Evolutionary conservation across 2,797 vertebrate species (phyloP).

Genomic region (Phoxinus dragarum): DNA sequence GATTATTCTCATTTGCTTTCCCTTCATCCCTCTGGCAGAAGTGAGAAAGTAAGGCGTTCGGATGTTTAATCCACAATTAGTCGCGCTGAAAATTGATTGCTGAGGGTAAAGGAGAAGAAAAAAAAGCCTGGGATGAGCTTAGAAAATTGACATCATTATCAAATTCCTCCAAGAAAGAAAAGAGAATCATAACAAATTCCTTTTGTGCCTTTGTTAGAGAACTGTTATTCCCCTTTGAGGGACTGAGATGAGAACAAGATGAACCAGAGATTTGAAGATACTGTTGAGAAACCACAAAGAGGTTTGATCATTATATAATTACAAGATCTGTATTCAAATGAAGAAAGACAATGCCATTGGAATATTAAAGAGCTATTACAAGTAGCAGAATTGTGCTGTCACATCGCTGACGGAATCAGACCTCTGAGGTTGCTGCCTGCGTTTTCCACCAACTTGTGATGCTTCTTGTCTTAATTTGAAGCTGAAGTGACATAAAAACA

Average conservation of each 20-base stretch:
- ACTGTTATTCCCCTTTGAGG: slow-evolving; percentile 49
- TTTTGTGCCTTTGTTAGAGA: slow-evolving; percentile 48
- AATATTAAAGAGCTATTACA: slow-evolving; percentile 21
- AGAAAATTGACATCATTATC: slow-evolving; percentile 69
- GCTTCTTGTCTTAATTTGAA: background rate
- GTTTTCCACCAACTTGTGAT: background rate
- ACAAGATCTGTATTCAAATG: slow-evolving; percentile 30
- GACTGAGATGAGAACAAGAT: slow-evolving; percentile 38
- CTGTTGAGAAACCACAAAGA: slow-evolving; percentile 9
- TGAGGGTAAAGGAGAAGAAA: slow-evolving; percentile 55
- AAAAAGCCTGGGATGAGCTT: slow-evolving; percentile 47
- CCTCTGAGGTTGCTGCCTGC: background rate
- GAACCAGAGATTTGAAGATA: slow-evolving; percentile 37
- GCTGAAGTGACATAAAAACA: slow-evolving; percentile 6
- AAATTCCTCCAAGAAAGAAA: slow-evolving; percentile 57
- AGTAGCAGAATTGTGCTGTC: background rate
- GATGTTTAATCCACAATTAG: slow-evolving; percentile 71
- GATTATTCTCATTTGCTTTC: slow-evolving; percentile 48
- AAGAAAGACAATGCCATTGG: slow-evolving; percentile 6
- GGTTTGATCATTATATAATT: slow-evolving; percentile 38
- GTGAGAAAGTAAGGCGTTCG: slow-evolving; percentile 62
- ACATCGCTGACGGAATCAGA: slow-evolving; percentile 10
- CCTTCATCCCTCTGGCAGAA: slow-evolving; percentile 55
- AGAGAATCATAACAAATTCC: slow-evolving; percentile 49
- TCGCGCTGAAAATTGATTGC: slow-evolving; percentile 72